Conservation (phyloP, 2,888 invertebrate species). For the Spilarctia lutea region DNA sequence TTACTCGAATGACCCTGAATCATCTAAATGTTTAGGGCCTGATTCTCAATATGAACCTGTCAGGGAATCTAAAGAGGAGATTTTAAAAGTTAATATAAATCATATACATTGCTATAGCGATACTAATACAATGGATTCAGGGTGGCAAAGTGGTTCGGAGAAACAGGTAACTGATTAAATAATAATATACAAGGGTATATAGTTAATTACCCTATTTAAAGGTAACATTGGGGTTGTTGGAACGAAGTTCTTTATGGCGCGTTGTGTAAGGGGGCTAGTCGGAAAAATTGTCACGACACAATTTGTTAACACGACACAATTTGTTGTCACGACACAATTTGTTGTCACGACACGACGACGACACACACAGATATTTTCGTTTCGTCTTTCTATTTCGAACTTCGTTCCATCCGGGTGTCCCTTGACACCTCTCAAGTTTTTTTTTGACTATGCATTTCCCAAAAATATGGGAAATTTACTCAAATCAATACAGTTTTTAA, state of each 20-base stretch:
- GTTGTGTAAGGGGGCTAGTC: too few relatives aligned
- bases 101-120: conserved; percentile 86
- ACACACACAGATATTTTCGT: too few relatives aligned
- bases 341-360: too few relatives aligned
- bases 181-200: background rate
- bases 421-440: too few relatives aligned
- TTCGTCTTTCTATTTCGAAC: too few relatives aligned
- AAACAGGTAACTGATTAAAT: conserved; percentile 84
- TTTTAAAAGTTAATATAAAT: conserved; percentile 66
- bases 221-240: background rate
- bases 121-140: conserved; percentile 89
- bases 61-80: conserved; percentile 73
- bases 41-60: conserved; percentile 80
- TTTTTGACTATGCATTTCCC: background rate
- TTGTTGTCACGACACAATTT: too few relatives aligned
- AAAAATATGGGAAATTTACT: background rate
- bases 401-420: too few relatives aligned
- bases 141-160: conserved; percentile 90
- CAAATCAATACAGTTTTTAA: background rate
- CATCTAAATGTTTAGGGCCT: conserved; percentile 73
- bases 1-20: conserved; percentile 75
- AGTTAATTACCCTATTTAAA: background rate
- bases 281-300: too few relatives aligned
- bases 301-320: too few relatives aligned
- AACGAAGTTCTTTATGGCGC: too few relatives aligned